Conservation (phyloP, 2,888 invertebrate genomes). For the Anthophora plumipes region DNA sequence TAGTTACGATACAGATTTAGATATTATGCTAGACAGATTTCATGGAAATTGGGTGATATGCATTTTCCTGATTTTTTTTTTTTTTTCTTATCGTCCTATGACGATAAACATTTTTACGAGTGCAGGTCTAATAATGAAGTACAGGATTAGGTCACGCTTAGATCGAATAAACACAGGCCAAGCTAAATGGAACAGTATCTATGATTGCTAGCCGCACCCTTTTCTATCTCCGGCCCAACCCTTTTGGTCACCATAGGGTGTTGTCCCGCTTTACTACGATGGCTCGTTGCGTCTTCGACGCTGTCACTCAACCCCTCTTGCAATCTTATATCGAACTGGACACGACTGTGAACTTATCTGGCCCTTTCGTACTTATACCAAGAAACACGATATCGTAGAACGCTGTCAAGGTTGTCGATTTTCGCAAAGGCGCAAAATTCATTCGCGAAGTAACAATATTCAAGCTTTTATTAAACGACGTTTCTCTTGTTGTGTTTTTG, state of each 20-base stretch:
- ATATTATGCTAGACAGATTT: background rate
- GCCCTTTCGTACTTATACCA: background rate
- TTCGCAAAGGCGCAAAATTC: background rate
- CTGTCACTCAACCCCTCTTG: constrained; percentile 32
- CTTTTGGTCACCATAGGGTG: constrained; percentile 69
- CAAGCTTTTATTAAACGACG: too few species aligned
- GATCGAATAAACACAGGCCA: constrained; percentile 71
- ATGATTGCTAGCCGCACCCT: constrained; percentile 75
- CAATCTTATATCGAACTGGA: constrained; percentile 17
- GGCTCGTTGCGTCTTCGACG: constrained; percentile 47
- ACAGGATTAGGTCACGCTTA: constrained; percentile 67
- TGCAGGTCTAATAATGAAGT: constrained; percentile 56
- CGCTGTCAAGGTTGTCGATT: background rate
- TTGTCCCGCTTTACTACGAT: constrained; percentile 62
- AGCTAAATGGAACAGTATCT: constrained; percentile 78
- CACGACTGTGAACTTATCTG: background rate
- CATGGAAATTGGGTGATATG: constrained; percentile 7
- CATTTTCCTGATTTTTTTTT: constrained; percentile 44
- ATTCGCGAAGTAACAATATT: background rate
- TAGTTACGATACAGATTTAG: too few species aligned
- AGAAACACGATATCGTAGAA: background rate
- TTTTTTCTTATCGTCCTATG: constrained; percentile 46
- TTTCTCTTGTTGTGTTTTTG: too few species aligned
- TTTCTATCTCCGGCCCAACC: constrained; percentile 78
- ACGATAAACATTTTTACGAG: constrained; percentile 54